Base-by-base conservation (phyloP, 2,113 vertebrate genomes). In the Symphodus melops region DNA sequence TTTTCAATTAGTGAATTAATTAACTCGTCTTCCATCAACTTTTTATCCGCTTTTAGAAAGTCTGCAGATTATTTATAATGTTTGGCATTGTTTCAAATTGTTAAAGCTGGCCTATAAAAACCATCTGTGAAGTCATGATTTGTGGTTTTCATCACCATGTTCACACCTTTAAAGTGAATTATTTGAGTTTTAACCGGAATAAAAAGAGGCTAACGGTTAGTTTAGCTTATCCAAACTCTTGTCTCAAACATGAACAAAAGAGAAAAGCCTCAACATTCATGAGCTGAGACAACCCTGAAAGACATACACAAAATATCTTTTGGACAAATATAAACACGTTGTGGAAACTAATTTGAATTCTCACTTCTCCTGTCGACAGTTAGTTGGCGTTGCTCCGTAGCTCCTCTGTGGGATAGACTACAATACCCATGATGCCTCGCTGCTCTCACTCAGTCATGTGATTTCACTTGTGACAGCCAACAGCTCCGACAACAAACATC, bases 371-470 rank as follows among this genome's bases (percentile, higher is more conserved):
- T 25, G 3, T n/a, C 20, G 0, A 8, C 25, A 8, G 21, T 25
- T 62, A 5, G 28, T 33, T 33, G 28, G 28, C 28, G 39, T 3
- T n/a, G n/a, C 4, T n/a, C 41, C n/a, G n/a, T n/a, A n/a, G n/a
- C n/a, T 36, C 9, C 12, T n/a, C 8, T 13, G 3, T 8, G 3
- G 0, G 3, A 39, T 67, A 44, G 75, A 95, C 94, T 93, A 0
- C 92, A 90, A 41, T 68, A 74, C 92, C 94, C 94, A 93, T 2
- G 70, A 85, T 86, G 69, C 91, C 5, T 66, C 20, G 1, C 8
- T 28, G 16, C 83, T 83, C 77, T 46, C 63, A 46, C 19, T 69
- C 4, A 55, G 76, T 96, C 96, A 96, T 83, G 81, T 96, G 96
- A 96, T 86, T 77, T 60, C 68, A 39, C 77, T 56, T 0, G 56